phyloP scores from a whole-genome alignment of 2,113 vertebrate species.

The Megaptera novaeangliae region DNA sequence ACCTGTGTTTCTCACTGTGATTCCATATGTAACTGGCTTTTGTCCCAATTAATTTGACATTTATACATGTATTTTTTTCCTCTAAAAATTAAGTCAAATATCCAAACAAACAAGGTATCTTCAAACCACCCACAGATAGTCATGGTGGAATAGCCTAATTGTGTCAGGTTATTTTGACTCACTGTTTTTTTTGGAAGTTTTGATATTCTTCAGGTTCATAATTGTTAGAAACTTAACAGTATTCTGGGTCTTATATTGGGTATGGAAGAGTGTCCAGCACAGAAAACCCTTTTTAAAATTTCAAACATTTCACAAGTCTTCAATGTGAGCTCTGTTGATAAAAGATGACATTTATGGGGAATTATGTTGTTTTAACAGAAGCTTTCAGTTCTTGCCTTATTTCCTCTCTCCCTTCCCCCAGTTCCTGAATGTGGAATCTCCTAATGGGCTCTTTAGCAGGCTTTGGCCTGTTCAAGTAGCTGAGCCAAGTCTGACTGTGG shows the following conservation, averaged over 20 bases:
- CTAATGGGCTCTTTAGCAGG: constrained; percentile 39
- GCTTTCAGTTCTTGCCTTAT: constrained; percentile 33
- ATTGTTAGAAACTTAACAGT: not conserved
- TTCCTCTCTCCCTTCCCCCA: constrained; percentile 28
- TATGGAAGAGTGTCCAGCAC: not conserved
- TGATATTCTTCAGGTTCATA: not conserved
- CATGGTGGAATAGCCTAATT: not conserved
- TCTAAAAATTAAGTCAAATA: not conserved
- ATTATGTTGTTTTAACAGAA: constrained; percentile 40
- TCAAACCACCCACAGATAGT: not conserved
- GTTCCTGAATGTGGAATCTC: not conserved
- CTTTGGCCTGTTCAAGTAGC: not conserved
- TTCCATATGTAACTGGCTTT: not conserved
- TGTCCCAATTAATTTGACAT: not conserved
- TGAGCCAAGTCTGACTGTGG: constrained; percentile 42
- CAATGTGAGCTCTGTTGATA: not conserved
- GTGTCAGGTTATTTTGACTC: not conserved
- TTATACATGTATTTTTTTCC: not conserved
- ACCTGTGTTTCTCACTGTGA: not conserved
- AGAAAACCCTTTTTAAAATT: not conserved
- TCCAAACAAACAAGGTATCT: not conserved
- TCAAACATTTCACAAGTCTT: not conserved
- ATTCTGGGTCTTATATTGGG: not conserved
- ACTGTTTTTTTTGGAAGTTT: not conserved
- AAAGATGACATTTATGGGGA: constrained; percentile 38